phyloP scores from a whole-genome alignment of 1,140 invertebrate genomes.

The Leptopilina clavipes region DNA sequence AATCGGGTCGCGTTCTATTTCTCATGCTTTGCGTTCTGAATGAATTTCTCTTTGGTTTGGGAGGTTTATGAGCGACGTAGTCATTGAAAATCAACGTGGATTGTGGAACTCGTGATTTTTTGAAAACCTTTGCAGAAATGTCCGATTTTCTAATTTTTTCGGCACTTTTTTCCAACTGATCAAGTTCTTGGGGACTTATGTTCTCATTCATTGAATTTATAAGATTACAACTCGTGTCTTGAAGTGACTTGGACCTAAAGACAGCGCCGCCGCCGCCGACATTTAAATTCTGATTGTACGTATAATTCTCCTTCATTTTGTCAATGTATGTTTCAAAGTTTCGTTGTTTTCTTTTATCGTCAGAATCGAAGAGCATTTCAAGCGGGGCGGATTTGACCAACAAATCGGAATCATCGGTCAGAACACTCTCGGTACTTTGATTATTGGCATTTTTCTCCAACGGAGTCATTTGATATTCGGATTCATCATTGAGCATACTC shows the following conservation, averaged over 20 bases:
- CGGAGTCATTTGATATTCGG: slow-evolving; percentile 76
- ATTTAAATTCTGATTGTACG: slow-evolving; percentile 25
- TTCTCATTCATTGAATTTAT: slow-evolving; percentile 50
- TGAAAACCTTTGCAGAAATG: slow-evolving; percentile 54
- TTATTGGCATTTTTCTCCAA: slow-evolving; percentile 65
- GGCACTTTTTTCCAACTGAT: slow-evolving; percentile 62
- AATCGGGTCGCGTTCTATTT: slow-evolving; percentile 62
- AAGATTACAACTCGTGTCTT: slow-evolving; percentile 68
- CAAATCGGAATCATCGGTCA: slow-evolving; percentile 73
- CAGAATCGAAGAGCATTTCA: slow-evolving; percentile 80
- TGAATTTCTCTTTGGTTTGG: slow-evolving; percentile 71
- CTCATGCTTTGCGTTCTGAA: slow-evolving; percentile 68
- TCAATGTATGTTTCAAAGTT: slow-evolving; percentile 68
- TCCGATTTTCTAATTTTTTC: slow-evolving; percentile 44
- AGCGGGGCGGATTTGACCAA: slow-evolving; percentile 84
- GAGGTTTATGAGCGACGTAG: slow-evolving; percentile 73
- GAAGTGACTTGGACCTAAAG: slow-evolving; percentile 73
- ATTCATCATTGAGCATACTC: slow-evolving; percentile 86
- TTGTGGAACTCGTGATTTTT: slow-evolving; percentile 58
- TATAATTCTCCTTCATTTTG: slow-evolving; percentile 42
- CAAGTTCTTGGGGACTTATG: slow-evolving; percentile 54
- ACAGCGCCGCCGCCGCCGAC: slow-evolving; percentile 58
- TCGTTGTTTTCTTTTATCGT: slow-evolving; percentile 67
- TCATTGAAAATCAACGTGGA: slow-evolving; percentile 69
- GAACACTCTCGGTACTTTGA: slow-evolving; percentile 72